Evolutionary conservation across 2,888 invertebrate species (phyloP).

Genomic region (Tyria jacobaeae): DNA sequence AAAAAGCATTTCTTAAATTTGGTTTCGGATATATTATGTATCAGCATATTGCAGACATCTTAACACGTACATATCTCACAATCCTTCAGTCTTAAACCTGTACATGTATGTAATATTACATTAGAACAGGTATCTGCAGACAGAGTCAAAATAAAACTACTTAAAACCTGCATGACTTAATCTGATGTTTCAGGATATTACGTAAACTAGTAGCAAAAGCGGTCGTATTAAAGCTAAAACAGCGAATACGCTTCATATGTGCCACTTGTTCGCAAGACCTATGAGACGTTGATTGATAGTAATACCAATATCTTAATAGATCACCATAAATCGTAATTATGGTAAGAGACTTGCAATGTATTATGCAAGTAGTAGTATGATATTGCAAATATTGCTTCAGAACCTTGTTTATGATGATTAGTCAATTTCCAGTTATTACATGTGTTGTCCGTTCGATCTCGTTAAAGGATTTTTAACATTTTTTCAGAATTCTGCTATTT

Average conservation of each 20-base stretch:
- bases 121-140: background rate
- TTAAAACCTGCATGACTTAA: background rate
- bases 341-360: background rate
- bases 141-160: background rate
- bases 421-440: too few relatives aligned
- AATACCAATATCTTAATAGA: slow-evolving; percentile 29
- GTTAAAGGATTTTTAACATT: too few relatives aligned
- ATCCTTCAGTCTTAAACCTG: background rate
- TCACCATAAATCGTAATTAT: slow-evolving; percentile 9
- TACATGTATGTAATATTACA: background rate
- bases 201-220: slow-evolving; percentile 1
- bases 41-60: too few relatives aligned
- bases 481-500: too few relatives aligned
- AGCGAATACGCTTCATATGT: slow-evolving; percentile 2
- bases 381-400: too few relatives aligned
- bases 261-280: slow-evolving; percentile 14
- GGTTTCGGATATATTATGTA: too few relatives aligned
- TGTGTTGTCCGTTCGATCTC: too few relatives aligned
- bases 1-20: too few relatives aligned
- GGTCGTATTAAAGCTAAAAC: slow-evolving; percentile 7
- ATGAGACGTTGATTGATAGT: slow-evolving; percentile 31
- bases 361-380: too few relatives aligned
- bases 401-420: too few relatives aligned
- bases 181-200: slow-evolving; percentile 16
- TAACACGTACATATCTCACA: background rate